Conservation (phyloP, 2,113 vertebrate species). For the Montifringilla adamsi region DNA sequence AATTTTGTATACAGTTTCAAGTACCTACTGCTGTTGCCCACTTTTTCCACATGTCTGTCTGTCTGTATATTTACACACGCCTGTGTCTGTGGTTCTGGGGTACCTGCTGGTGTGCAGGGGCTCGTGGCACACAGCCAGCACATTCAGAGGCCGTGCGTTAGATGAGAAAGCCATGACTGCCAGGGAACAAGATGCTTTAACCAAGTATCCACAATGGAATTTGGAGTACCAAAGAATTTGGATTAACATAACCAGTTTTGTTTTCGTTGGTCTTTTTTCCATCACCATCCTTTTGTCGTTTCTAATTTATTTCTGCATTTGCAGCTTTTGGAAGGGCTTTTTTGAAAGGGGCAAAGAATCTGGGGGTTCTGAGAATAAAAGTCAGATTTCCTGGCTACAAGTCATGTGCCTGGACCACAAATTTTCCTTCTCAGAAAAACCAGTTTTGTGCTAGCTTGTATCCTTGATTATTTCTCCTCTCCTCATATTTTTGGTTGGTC, state of each 20-base stretch:
- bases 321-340: neutral
- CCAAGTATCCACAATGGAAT: neutral
- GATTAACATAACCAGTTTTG: neutral
- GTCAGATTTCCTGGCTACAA: neutral
- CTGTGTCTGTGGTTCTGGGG: neutral
- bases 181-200: neutral
- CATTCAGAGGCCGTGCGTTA: neutral
- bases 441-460: neutral
- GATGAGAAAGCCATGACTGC: rapidly evolving
- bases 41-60: neutral
- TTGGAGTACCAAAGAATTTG: neutral
- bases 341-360: neutral
- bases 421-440: constrained; percentile 24
- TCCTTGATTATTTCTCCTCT: neutral
- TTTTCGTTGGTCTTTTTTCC: neutral
- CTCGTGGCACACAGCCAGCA: neutral
- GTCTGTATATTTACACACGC: neutral
- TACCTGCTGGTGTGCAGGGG: neutral
- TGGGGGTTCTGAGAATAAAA: constrained; percentile 17
- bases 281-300: neutral
- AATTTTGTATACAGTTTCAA: neutral
- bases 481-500: neutral
- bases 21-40: neutral
- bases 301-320: neutral
- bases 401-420: neutral